Evolutionary conservation across 2,113 vertebrate species (phyloP).

Genomic region (Okapia johnstoni): DNA sequence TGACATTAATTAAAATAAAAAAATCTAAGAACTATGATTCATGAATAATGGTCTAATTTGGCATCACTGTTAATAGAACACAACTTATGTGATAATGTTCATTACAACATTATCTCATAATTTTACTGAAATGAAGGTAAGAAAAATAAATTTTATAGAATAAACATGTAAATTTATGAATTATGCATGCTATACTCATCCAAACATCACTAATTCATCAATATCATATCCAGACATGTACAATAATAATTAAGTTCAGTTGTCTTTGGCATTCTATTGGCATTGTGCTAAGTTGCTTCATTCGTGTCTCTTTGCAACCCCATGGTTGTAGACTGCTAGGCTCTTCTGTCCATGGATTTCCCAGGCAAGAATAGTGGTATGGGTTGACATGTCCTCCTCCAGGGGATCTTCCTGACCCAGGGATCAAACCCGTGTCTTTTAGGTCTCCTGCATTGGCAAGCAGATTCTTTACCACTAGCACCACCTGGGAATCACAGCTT

Average conservation of each 20-base stretch:
- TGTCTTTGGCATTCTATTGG: background rate
- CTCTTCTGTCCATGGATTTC: background rate
- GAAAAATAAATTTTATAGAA: background rate
- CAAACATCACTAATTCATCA: background rate
- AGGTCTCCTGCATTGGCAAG: background rate
- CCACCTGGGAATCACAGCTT: background rate
- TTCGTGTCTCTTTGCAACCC: background rate
- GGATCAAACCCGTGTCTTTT: background rate
- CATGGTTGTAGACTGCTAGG: background rate
- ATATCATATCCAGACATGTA: background rate
- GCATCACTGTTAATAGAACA: background rate
- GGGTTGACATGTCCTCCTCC: background rate
- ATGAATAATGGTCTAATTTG: background rate
- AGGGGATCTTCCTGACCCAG: background rate
- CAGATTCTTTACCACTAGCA: background rate
- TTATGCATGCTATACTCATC: background rate
- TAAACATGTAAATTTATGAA: background rate
- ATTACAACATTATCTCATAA: background rate
- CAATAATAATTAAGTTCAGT: background rate
- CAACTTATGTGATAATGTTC: background rate
- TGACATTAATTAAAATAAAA: conserved; percentile 12
- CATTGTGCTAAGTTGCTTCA: background rate
- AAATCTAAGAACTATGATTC: background rate
- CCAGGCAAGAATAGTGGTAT: background rate
- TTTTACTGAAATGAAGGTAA: conserved; percentile 17